Base-by-base conservation (phyloP, 2,113 vertebrate species). In the Rana temporaria region DNA sequence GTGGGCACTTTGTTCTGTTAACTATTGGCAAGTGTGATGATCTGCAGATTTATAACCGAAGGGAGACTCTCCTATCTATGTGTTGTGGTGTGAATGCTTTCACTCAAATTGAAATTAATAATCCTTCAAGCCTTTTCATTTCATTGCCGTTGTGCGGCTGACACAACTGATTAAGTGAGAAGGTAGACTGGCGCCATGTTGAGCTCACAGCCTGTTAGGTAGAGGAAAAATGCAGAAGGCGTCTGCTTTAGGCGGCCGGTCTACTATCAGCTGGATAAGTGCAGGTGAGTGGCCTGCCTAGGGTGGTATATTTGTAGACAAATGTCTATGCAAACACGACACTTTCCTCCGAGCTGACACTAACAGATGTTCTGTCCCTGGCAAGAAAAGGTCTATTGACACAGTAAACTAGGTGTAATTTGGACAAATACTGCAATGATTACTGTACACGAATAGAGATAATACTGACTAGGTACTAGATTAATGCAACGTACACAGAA, bases 401-500 rank as follows among this genome's bases (percentile, higher is more conserved):
- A 92, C 85, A 92, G 92, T 85, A 93, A 95, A 95, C 88, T 84
- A 71, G 0, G 86, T 88, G 85, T 93, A 92, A 91, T 92, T 93
- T 88, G 84, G 86, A 81, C 91, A 95, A 94, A 95, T 91, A 93
- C 72, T 85, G 85, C 85, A 76, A 87, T 79, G 89, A 89, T 90
- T 90, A 85, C 78, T 63, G 80, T 84, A 84, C 71, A 88, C 87
- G 78, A 0, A 32, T 75, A 75, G 85, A 92, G 89, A 89, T 91
- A 87, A 90, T 7, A 9, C 26, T 90, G 73, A 24, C 77, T 82
- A 84, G 72, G 82, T 86, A 87, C 30, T 57, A 62, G 72, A 38
- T 38, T 75, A 75, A 75, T 55, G 85, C 78, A 57, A 2, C 8
- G 75, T 76, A 84, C 85, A 3, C 6, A 59, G 78, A 86, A 84